phyloP scores from a whole-genome alignment of 2,113 vertebrate species.

The Oryzias celebensis region DNA sequence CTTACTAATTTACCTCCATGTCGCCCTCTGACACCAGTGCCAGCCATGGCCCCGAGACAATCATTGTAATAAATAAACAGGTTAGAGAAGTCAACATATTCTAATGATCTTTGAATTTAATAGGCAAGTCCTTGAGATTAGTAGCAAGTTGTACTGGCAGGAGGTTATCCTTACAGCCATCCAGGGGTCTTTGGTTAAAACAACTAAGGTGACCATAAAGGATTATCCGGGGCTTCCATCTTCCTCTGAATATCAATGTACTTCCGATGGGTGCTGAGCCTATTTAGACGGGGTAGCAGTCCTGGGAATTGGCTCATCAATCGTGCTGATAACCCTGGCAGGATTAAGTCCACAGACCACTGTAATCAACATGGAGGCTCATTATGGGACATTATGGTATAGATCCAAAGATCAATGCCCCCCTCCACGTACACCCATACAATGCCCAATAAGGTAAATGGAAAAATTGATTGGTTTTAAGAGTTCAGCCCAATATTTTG shows the following conservation, averaged over 20 bases:
- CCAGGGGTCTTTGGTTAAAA: constrained; percentile 31
- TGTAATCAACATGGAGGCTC: constrained; percentile 76
- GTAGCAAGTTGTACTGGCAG: constrained; percentile 3
- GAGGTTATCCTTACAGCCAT: constrained; percentile 12
- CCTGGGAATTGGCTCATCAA: constrained; percentile 61
- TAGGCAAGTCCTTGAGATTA: constrained; percentile 13
- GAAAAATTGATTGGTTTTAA: constrained; percentile 48
- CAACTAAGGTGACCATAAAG: constrained; percentile 18
- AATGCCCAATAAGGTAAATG: constrained; percentile 18
- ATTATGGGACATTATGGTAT: constrained; percentile 76
- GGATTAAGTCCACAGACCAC: constrained; percentile 68
- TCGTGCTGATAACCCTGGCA: constrained; percentile 68
- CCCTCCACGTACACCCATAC: constrained; percentile 59
- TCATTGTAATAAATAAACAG: constrained; percentile 12
- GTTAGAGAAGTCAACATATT: neutral
- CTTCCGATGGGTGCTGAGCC: constrained; percentile 24
- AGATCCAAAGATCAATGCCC: constrained; percentile 76
- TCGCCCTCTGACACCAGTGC: constrained; percentile 6
- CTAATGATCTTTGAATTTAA: constrained; percentile 7
- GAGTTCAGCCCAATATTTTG: constrained; percentile 44
- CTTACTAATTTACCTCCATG: constrained; percentile 44
- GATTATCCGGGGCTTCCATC: constrained; percentile 25
- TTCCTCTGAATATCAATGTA: constrained; percentile 55
- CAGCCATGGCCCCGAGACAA: neutral
- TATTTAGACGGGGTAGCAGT: constrained; percentile 39